These are phyloP conservation scores for Sclerurus mexicanus DNA, from an alignment of 2,113 vertebrate genomes.

Conservation along the genomic window DNA sequence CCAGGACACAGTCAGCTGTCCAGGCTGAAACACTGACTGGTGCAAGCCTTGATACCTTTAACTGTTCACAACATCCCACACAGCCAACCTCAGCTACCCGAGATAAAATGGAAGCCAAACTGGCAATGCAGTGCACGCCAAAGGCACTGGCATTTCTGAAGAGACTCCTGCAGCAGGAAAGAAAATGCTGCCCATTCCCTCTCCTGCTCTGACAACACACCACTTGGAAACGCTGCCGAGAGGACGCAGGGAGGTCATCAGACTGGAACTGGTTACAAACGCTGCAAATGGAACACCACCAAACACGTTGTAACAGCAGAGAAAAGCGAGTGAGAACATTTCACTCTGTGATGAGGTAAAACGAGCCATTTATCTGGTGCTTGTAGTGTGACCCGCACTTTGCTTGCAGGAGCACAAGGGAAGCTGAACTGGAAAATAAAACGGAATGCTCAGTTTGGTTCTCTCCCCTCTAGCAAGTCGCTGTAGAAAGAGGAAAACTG, in stretches of 20 bases:
- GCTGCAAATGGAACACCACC: neutral
- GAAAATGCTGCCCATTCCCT: neutral
- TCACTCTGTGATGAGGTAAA: neutral
- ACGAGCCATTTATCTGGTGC: neutral
- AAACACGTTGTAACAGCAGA: neutral
- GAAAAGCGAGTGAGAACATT: neutral
- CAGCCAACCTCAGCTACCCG: accelerated
- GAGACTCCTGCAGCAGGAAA: neutral
- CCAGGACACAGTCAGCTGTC: neutral
- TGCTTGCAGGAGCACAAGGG: neutral
- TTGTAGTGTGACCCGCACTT: neutral
- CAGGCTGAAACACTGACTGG: accelerated
- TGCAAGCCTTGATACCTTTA: neutral
- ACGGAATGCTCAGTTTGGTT: neutral
- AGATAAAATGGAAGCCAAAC: neutral
- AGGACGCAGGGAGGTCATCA: neutral
- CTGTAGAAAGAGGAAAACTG: neutral
- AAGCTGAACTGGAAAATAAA: slow-evolving; percentile 41
- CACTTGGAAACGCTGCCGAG: neutral
- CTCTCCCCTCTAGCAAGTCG: neutral
- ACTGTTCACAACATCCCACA: neutral
- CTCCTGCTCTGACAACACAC: neutral
- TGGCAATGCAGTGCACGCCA: neutral
- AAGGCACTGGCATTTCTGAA: neutral
- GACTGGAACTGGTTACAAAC: slow-evolving; percentile 1